Base-by-base conservation (phyloP, 1,140 invertebrate species). In the Drosophila kurseongensis region DNA sequence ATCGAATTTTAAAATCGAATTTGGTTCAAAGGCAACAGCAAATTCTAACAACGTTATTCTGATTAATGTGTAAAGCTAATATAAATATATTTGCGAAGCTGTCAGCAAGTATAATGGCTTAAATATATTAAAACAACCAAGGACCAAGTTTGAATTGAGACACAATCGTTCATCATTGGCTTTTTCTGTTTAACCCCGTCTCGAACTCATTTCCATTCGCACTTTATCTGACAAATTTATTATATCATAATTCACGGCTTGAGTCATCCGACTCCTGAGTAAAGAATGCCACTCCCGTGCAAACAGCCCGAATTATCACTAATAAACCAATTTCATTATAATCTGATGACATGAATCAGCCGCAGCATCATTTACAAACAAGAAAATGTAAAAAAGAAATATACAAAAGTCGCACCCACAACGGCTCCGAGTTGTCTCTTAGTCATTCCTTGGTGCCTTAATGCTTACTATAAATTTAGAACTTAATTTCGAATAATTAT, bases 401-500 rank as follows among this genome's bases (percentile, higher is more conserved):
- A 45, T 32, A 36, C 42, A 44, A 36, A 32, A 61, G 55, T 55
- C 44, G 23, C 72, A 77, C 66, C 73, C 47, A 45, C 57, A 57
- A 42, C 29, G 71, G 63, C 36, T 58, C 52, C 57, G 72, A 67
- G 62, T 67, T 78, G 68, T 77, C 81, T 65, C 51, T 79, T 80
- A 78, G 76, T 78, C 68, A 78, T 50, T 77, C 73, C 32, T 12
- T 36, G 12, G 36, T 52, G 50, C 50, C 32, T 78, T 80, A 82
- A 86, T 81, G 78, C 78, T 60, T 75, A 86, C 82, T 78, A 85
- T 78, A 82, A 85, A 82, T 85, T 85, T 86, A 82, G 82, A 85
- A 67, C 86, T 86, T 84, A 86, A 82, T 85, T 85, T 85, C 82
- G 73, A 82, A 81, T 85, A 85, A 88, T 85, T 85, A 85, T 85